A percentile compares a stretch with the other conserved stretches of the same genome.
Evolutionary conservation across 2,113 vertebrate genomes (phyloP).

Genomic region (Apus apus): DNA sequence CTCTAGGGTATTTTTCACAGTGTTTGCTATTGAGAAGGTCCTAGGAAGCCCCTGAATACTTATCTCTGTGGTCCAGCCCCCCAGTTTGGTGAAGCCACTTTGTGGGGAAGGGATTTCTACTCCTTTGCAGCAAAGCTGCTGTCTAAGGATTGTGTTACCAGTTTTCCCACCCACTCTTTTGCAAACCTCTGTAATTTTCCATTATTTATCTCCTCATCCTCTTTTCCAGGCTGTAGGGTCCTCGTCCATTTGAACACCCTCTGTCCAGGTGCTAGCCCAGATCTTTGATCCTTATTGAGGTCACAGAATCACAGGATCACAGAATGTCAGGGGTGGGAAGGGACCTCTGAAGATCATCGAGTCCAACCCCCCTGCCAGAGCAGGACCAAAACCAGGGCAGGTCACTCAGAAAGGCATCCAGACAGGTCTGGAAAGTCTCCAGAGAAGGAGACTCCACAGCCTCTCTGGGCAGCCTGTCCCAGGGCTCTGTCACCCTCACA

Average conservation of each 20-base stretch:
- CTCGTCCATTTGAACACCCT: not conserved
- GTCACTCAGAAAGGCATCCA: too few relatives aligned
- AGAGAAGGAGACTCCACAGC: too few relatives aligned
- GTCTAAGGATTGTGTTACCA: rapidly evolving
- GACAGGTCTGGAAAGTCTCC: too few relatives aligned
- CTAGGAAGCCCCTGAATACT: not conserved
- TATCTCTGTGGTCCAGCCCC: not conserved
- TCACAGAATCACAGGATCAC: too few relatives aligned
- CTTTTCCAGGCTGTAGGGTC: not conserved
- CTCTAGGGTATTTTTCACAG: not conserved
- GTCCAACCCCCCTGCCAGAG: too few relatives aligned
- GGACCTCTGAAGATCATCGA: too few relatives aligned
- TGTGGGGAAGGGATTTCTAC: not conserved
- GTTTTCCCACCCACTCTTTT: not conserved
- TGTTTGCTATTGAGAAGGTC: not conserved
- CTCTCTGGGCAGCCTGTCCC: too few relatives aligned
- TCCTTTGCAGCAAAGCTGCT: not conserved
- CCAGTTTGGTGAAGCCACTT: rapidly evolving
- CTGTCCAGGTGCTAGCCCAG: not conserved
- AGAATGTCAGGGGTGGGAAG: too few relatives aligned
- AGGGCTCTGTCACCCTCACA: too few relatives aligned
- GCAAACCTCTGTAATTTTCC: not conserved
- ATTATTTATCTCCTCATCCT: not conserved
- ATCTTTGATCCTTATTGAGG: rapidly evolving
- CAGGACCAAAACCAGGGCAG: too few relatives aligned